A percentile compares a stretch with the other conserved stretches of the same genome.
These are phyloP conservation scores for Delichon dasypus DNA, from an alignment of 2,797 vertebrate species.

Conservation along the genomic window DNA sequence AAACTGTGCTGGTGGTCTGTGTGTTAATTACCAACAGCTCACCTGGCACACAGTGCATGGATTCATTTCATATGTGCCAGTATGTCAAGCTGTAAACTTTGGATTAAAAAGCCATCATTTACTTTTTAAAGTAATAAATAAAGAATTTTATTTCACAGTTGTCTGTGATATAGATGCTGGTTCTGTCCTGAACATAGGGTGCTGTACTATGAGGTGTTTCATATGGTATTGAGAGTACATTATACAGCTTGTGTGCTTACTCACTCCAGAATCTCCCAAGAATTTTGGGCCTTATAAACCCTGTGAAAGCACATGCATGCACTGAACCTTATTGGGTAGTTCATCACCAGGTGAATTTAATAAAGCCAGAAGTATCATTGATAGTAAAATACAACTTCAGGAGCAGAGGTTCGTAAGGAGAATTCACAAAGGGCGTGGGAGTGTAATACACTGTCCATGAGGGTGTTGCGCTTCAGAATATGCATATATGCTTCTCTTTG, in stretches of 20 bases:
- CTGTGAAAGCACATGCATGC: background rate
- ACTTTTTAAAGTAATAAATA: background rate
- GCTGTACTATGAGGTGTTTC: background rate
- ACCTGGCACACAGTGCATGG: background rate
- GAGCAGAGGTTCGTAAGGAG: background rate
- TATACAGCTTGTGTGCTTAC: background rate
- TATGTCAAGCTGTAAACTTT: background rate
- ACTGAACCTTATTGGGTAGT: background rate
- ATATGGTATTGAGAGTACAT: background rate
- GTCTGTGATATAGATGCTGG: background rate
- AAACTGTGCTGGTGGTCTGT: background rate
- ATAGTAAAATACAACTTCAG: background rate
- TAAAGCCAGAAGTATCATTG: background rate
- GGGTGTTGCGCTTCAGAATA: background rate
- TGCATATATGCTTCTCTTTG: background rate
- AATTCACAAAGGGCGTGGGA: background rate
- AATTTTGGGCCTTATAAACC: background rate
- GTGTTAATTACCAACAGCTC: rapidly evolving
- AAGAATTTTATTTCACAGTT: background rate
- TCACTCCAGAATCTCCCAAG: background rate
- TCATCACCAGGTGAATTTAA: background rate
- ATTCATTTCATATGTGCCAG: background rate
- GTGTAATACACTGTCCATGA: background rate
- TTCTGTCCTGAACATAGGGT: background rate
- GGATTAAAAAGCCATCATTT: background rate